Evolutionary conservation across 2,113 vertebrate species (phyloP).

Genomic region (Origma solitaria): DNA sequence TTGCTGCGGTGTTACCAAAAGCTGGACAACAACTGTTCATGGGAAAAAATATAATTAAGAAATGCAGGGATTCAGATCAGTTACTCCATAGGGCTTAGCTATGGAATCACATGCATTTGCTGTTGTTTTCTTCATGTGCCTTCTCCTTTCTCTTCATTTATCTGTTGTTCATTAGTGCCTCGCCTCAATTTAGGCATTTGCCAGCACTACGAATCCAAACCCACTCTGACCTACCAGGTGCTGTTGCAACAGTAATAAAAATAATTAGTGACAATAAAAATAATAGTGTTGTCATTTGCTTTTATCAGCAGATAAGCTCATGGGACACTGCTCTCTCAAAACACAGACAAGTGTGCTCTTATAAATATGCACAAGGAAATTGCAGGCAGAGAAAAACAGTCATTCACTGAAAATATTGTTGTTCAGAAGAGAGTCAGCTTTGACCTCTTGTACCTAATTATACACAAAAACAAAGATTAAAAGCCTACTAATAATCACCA

Average conservation of each 20-base stretch:
- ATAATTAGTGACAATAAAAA: constrained; percentile 41
- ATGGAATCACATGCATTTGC: not conserved
- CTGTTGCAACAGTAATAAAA: constrained; percentile 30
- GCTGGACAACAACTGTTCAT: not conserved
- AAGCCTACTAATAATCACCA: constrained; percentile 64
- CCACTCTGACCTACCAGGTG: not conserved
- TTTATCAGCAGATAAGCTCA: constrained; percentile 25
- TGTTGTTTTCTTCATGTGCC: not conserved
- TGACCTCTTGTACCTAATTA: constrained; percentile 69
- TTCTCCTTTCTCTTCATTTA: not conserved
- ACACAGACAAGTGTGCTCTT: constrained; percentile 12
- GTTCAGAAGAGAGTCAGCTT: constrained; percentile 21
- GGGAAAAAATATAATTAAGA: not conserved
- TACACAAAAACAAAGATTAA: constrained; percentile 62
- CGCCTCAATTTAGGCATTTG: not conserved
- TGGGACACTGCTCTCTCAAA: constrained; percentile 24
- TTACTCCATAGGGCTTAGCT: not conserved
- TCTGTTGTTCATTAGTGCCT: not conserved
- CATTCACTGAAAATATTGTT: constrained; percentile 49
- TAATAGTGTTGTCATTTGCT: constrained; percentile 21
- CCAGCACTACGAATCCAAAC: not conserved
- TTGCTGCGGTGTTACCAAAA: not conserved
- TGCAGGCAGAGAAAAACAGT: constrained; percentile 41
- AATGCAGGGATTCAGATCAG: not conserved
- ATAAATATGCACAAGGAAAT: constrained; percentile 53